phyloP scores from a whole-genome alignment of 2,113 vertebrate species.

The Chamaetylas fuelleborni region DNA sequence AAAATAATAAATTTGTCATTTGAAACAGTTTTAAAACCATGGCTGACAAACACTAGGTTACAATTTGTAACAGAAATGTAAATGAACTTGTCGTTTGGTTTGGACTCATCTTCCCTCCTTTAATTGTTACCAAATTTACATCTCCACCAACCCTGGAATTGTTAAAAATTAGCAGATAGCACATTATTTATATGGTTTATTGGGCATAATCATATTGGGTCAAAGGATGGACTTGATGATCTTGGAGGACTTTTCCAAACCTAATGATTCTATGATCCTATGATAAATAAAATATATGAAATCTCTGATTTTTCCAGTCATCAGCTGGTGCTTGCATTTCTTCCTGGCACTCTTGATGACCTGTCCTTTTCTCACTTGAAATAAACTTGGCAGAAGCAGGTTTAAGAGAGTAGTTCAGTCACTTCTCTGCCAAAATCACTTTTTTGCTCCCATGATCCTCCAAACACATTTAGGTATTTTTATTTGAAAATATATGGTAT shows the following conservation, averaged over 20 bases:
- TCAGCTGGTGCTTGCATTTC: rapidly evolving
- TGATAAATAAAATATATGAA: background rate
- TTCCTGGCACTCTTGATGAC: background rate
- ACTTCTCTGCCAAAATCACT: background rate
- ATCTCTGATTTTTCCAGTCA: background rate
- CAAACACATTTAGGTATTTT: background rate
- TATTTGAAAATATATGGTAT: background rate
- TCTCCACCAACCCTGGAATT: background rate
- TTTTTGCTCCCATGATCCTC: background rate
- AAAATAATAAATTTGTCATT: background rate
- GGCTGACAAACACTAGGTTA: background rate
- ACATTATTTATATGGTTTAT: background rate
- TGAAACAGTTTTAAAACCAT: background rate
- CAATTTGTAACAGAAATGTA: background rate
- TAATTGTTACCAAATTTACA: background rate
- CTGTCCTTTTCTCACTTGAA: background rate
- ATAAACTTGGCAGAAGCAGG: background rate
- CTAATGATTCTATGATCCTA: background rate
- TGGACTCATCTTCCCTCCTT: background rate
- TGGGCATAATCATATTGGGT: background rate
- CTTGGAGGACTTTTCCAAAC: background rate
- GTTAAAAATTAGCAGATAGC: background rate
- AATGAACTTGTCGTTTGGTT: background rate
- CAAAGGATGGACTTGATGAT: background rate
- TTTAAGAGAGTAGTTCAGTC: background rate